Base-by-base conservation (phyloP, 2,888 invertebrate species). In the Harpalus rufipes region DNA sequence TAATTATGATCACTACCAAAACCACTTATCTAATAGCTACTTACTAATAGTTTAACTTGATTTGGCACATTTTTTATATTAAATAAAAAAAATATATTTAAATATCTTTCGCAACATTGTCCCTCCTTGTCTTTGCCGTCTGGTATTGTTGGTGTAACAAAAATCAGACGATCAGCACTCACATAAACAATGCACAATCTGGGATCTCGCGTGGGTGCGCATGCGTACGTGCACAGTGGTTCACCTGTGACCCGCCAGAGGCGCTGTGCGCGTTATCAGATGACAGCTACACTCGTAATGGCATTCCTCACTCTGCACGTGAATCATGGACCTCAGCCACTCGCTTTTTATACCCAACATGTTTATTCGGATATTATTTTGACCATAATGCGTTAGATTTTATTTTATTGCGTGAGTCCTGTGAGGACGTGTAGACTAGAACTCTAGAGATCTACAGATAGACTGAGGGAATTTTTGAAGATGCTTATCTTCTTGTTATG, bases 281-380 rank as follows among this genome's bases (percentile, higher is more conserved):
- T 91, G 88, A 87, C 87, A 88, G 87, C 88, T 89, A 89, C 90
- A 90, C 89, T 89, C 89, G 89, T 90, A 90, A 90, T 90, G 90
- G 90, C 90, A 90, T 90, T 90, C 90, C 88, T 86, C 86, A 16
- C 14, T 16, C 65, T 41, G 56, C 59, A 59, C 74, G 74, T 83
- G 59, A 83, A 61, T 41, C 85, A 80, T 80, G 56, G 65, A 41
- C 5, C 10, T 39, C 44, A 56, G 10, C 18, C 44, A 41, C 74
- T 84, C 84, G 78, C 84, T 84, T 84, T 84, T 84, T 84, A 84
- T 78, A 84, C 76, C 10, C 44, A 84, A 84, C 84, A 84, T 84
- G 84, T 84, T 84, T 84, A 84, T 84, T 84, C 78, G 78, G 84
- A 78, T 78, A 84, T 84, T 84, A 84, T 84, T 84, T 84, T 84